These are phyloP conservation scores for Rhinoptilus africanus DNA, from an alignment of 2,113 vertebrate genomes.

Conservation along the genomic window DNA sequence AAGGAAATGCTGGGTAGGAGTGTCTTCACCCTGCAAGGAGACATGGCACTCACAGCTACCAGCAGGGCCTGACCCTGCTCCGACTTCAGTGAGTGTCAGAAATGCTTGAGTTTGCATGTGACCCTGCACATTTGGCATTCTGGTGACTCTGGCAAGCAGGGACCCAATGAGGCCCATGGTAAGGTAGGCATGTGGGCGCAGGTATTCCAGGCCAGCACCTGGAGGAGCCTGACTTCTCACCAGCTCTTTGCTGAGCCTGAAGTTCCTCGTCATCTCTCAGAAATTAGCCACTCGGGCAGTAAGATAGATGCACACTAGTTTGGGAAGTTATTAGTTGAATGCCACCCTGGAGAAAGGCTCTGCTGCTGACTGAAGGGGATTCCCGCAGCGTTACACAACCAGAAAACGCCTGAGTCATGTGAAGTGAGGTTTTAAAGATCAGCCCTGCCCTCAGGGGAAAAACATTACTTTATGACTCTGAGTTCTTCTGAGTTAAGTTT, in stretches of 20 bases:
- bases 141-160: background rate
- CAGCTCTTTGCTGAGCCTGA: background rate
- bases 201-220: background rate
- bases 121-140: background rate
- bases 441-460: background rate
- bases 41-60: background rate
- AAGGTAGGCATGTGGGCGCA: accelerated
- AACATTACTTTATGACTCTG: background rate
- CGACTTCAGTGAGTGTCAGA: background rate
- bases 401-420: background rate
- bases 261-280: background rate
- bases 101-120: background rate
- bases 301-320: accelerated
- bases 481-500: background rate
- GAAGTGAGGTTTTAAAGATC: background rate
- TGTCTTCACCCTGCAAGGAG: background rate
- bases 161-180: too few species aligned
- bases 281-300: background rate
- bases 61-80: background rate
- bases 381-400: background rate
- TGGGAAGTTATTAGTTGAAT: background rate
- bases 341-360: background rate
- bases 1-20: background rate
- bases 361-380: background rate
- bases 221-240: background rate